Evolutionary conservation across 2,888 invertebrate genomes (phyloP), one percentile per base, ranked within the genome.

Genomic region (Gastrophysa polygoni): DNA sequence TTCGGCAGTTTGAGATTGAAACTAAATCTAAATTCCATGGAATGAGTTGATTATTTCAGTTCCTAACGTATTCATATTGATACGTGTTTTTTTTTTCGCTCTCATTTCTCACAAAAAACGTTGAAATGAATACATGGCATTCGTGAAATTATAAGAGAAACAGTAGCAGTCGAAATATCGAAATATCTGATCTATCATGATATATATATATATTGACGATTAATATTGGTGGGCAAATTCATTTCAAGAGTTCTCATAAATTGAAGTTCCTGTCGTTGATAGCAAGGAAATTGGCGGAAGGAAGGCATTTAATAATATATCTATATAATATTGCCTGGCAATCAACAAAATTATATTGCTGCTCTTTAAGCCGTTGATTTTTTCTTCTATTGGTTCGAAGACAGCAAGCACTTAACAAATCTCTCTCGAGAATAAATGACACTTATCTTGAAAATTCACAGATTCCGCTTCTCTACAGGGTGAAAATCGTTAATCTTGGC

Each of bases 291-390:
- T 65, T 54, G 59, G 46, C 44, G 65, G 57, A 54, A 62, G 62
- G 61, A 65, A 59, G 56, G 14, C 59, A 34, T 50, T 59, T 54
- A 24, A 54, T 50, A 64, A 5, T 24, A 24, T 24, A 38, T n/a
- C n/a, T 38, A 38, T 38, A 38, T 38, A 63, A 66, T 64, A 63
- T 63, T 59, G 67, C 57, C 47, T 60, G 62, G 58, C 67, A 69
- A 69, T 69, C 67, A 69, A 44, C 57, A 59, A 59, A 60, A 59
- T 65, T 59, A 66, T 71, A 71, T 72, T 73, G 68, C 68, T 59
- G 67, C 69, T 68, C 73, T 75, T 72, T 72, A 61, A 69, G 59
- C 65, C 73, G 73, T 75, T 75, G 73, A 74, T 73, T 75, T 73
- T 73, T 73, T 71, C n/a, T n/a, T n/a, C 66, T 71, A 69, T 70